Conservation (phyloP, 2,888 invertebrate species). For the Hipparchia semele region DNA sequence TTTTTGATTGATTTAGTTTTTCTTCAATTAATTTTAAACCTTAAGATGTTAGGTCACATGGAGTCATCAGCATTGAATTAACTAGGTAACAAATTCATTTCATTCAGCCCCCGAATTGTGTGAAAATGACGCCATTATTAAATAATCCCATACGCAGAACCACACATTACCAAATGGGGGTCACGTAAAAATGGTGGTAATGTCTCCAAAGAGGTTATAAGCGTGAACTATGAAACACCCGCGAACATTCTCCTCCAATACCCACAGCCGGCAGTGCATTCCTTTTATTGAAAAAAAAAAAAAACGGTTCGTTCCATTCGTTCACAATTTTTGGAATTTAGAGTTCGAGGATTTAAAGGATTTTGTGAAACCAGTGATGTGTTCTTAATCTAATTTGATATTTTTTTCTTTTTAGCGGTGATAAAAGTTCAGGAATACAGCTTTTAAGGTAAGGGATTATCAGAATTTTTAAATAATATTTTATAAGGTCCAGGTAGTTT, state of each 20-base stretch:
- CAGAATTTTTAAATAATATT: background rate
- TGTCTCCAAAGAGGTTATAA: slow-evolving; percentile 60
- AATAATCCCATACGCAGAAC: slow-evolving; percentile 36
- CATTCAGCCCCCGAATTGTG: slow-evolving; percentile 29
- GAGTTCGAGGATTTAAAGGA: slow-evolving; percentile 29
- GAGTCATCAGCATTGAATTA: background rate
- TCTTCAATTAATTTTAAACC: background rate
- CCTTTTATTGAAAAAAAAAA: slow-evolving; percentile 1
- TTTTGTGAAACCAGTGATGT: slow-evolving; percentile 34
- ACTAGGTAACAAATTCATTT: slow-evolving; percentile 25
- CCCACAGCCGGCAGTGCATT: slow-evolving; percentile 35
- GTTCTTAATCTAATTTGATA: slow-evolving; percentile 30
- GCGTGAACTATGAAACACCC: slow-evolving; percentile 62
- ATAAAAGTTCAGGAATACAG: slow-evolving; percentile 28
- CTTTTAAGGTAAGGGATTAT: slow-evolving; percentile 35
- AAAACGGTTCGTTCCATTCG: slow-evolving; percentile 32
- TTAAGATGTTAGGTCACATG: background rate
- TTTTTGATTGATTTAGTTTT: background rate
- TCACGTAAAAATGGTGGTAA: slow-evolving; percentile 52
- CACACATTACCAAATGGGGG: slow-evolving; percentile 43
- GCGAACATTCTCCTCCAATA: slow-evolving; percentile 58
- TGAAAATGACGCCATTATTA: slow-evolving; percentile 36
- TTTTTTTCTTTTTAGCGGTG: slow-evolving; percentile 39
- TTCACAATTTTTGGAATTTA: slow-evolving; percentile 27
- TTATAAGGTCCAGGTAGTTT: background rate